phyloP scores from a whole-genome alignment of 2,113 vertebrate genomes.

The Myotis lucifugus region DNA sequence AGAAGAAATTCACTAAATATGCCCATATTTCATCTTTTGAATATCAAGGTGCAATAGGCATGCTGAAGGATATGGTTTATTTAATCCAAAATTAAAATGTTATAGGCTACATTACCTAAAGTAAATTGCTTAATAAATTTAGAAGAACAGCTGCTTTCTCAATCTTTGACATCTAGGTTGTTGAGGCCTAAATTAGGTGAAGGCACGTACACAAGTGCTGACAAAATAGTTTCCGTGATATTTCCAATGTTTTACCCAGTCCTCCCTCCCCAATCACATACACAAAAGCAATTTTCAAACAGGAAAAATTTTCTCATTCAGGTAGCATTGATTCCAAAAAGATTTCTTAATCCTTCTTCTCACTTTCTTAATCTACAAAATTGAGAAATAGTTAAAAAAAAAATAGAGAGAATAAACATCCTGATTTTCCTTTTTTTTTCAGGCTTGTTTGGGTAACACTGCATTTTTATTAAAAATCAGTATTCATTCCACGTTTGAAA shows the following conservation, averaged over 20 bases:
- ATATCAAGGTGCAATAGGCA: constrained; percentile 84
- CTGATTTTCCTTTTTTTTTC: constrained; percentile 14
- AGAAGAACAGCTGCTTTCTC: constrained; percentile 84
- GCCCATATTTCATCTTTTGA: constrained; percentile 89
- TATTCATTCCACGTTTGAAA: constrained; percentile 1
- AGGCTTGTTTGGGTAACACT: background rate
- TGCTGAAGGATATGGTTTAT: constrained; percentile 86
- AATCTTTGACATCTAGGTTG: constrained; percentile 75
- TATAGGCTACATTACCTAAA: constrained; percentile 88
- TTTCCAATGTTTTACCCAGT: background rate
- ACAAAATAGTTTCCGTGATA: background rate
- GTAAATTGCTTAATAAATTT: constrained; percentile 90
- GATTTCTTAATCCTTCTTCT: background rate
- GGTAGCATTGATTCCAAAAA: background rate
- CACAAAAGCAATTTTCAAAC: background rate
- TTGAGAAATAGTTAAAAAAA: background rate
- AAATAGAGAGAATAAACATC: background rate
- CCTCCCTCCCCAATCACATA: background rate
- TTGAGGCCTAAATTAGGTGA: constrained; percentile 76
- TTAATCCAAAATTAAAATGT: constrained; percentile 90
- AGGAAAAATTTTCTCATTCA: background rate
- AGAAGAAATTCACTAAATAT: constrained; percentile 87
- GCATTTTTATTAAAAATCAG: constrained; percentile 20
- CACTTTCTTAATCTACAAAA: background rate
- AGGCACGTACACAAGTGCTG: constrained; percentile 31